Conservation (phyloP, 2,113 vertebrate species). For the Jaculus jaculus region DNA sequence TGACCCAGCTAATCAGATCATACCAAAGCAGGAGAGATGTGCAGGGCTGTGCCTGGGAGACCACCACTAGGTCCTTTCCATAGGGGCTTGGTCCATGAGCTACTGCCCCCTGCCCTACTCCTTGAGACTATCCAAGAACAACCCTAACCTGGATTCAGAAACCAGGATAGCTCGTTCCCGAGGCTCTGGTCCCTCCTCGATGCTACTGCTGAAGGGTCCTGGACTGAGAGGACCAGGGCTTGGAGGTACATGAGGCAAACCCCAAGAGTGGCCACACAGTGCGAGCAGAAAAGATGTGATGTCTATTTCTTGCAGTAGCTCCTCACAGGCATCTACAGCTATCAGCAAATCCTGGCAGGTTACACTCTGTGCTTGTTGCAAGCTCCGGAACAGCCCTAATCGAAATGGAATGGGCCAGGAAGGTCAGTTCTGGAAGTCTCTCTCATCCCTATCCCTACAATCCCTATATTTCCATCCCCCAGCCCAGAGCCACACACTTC, state of each 20-base stretch:
- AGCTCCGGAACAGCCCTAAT: conserved; percentile 92
- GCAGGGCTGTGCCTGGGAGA: not conserved
- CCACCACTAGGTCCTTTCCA: not conserved
- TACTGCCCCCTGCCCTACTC: not conserved
- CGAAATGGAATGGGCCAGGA: not conserved
- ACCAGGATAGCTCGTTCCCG: conserved; percentile 81
- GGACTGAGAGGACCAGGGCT: conserved; percentile 76
- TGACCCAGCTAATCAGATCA: not conserved
- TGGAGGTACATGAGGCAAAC: conserved; percentile 70
- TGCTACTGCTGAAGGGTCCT: conserved; percentile 84
- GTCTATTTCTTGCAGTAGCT: conserved; percentile 96
- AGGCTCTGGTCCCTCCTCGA: conserved; percentile 86
- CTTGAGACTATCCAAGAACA: not conserved
- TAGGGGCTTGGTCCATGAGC: not conserved
- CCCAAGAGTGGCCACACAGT: conserved; percentile 93
- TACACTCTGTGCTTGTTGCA: conserved; percentile 93
- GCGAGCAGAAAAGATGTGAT: conserved; percentile 95
- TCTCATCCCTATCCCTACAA: not conserved
- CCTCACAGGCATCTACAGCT: conserved; percentile 97
- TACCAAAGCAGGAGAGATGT: not conserved
- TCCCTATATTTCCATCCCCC: not conserved
- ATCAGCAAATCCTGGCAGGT: conserved; percentile 93
- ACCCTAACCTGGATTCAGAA: conserved; percentile 88
- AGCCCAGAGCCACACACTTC: not conserved
- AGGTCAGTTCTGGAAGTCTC: not conserved